These are phyloP conservation scores for Caenorhabditis sinica DNA, from an alignment of 2,888 invertebrate genomes.

Conservation along the genomic window DNA sequence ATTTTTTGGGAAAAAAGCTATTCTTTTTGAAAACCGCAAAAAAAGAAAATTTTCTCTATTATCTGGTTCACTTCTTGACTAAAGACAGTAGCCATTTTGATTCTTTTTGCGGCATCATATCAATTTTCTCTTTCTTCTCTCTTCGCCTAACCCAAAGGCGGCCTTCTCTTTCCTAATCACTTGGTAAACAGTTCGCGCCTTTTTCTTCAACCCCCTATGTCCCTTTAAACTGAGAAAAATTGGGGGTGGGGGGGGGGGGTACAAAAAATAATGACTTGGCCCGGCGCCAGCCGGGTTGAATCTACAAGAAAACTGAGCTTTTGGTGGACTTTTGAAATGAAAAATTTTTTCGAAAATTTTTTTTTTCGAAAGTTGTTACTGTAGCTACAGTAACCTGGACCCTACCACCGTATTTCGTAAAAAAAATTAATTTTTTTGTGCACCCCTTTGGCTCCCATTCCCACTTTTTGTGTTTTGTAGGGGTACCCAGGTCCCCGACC, in stretches of 20 bases:
- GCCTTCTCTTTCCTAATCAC: conserved; percentile 42
- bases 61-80: neutral
- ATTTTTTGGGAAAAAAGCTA: neutral
- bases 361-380: too few species aligned
- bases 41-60: neutral
- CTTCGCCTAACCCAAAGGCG: conserved; percentile 3
- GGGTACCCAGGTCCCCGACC: neutral
- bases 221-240: conserved; percentile 4
- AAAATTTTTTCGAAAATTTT: neutral
- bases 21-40: neutral
- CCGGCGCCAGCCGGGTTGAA: conserved; percentile 48
- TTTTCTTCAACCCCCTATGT: too few species aligned
- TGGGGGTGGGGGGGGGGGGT: too few species aligned
- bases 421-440: neutral
- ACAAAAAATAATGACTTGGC: conserved; percentile 10
- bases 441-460: too few species aligned
- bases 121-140: neutral
- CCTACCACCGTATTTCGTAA: too few species aligned
- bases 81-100: neutral
- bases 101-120: neutral
- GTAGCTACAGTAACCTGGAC: neutral
- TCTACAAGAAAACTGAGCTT: conserved; percentile 11
- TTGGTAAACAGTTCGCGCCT: conserved; percentile 46
- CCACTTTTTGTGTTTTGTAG: neutral
- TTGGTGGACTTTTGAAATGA: too few species aligned